Base-by-base conservation (phyloP, 2,113 vertebrate species). In the Procapra przewalskii region DNA sequence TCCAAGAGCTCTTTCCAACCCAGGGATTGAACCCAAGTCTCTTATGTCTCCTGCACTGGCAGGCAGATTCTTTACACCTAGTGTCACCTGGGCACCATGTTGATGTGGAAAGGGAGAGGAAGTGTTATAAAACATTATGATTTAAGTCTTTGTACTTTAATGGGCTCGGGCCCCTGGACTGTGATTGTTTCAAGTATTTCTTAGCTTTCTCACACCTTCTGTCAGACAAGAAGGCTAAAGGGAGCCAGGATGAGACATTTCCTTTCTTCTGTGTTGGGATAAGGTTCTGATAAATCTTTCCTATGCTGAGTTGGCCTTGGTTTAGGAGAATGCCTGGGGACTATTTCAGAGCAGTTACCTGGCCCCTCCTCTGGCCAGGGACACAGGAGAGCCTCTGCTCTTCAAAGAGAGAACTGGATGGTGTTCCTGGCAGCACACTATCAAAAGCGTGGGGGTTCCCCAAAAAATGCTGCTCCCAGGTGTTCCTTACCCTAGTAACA, bases 391-490 rank as follows among this genome's bases (percentile, higher is more conserved):
- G 13, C 23, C 40, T 36, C 29, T 36, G n/a, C n/a, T 54, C 57
- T 81, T 60, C 1, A 2, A 9, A 8, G 0, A 31, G 25, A 29
- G 23, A 85, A 31, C 7, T 8, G 31, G 67, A 17, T 59, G 19
- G 21, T 29, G 0, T 31, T 67, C 27, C 40, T 86, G 23, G 19
- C 57, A 12, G 43, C 31, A 29, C 67, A n/a, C 19, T 27, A 16
- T 33, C 40, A 43, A 64, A 40, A 12, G 43, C 6, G 4, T 9
- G 15, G 3, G 6, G 19, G 0, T 13, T 9, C 6, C 6, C 64
- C n/a, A 3, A 14, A 23, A 40, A 7, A 7, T 3, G 2, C 2
- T 23, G 3, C 8, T 40, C 43, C 50, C 8, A 2, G 3, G 23
- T 31, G 11, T 45, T 19, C 23, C 64, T 11, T 12, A 23, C 29